phyloP scores from a whole-genome alignment of 2,113 vertebrate species.

The Clarias gariepinus region DNA sequence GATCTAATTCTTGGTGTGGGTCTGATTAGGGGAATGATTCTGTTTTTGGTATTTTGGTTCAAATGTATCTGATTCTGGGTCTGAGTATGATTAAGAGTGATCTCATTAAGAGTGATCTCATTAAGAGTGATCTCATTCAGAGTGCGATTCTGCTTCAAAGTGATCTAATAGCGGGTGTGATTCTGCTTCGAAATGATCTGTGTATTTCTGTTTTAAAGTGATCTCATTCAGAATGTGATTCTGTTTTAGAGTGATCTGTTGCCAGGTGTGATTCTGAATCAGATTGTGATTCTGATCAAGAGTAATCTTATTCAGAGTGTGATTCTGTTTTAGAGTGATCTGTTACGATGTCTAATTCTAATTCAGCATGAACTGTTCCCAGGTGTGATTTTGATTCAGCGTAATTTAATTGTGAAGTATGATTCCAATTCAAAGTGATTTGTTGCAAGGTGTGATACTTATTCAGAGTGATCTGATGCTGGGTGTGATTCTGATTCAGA shows the following conservation, averaged over 20 bases:
- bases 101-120: background rate
- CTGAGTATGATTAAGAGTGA: background rate
- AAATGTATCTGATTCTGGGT: background rate
- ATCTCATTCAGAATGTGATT: background rate
- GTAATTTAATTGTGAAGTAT: background rate
- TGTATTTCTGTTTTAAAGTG: background rate
- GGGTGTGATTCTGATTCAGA: background rate
- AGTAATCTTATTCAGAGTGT: too few relatives aligned
- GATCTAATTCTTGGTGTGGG: background rate
- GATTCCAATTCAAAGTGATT: background rate
- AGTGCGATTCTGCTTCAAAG: too few relatives aligned
- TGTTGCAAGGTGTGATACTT: background rate
- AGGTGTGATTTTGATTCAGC: too few relatives aligned
- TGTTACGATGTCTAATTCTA: too few relatives aligned
- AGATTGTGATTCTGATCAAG: too few relatives aligned
- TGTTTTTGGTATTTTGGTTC: background rate
- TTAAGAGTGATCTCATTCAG: background rate
- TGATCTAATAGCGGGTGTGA: too few relatives aligned
- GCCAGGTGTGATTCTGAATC: background rate
- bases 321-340: background rate
- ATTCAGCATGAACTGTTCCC: too few relatives aligned
- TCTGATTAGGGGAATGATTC: background rate
- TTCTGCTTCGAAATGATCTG: background rate
- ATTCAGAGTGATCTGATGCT: background rate
- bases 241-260: background rate